Base-by-base conservation (phyloP, 2,797 vertebrate species). In the Esox lucius region DNA sequence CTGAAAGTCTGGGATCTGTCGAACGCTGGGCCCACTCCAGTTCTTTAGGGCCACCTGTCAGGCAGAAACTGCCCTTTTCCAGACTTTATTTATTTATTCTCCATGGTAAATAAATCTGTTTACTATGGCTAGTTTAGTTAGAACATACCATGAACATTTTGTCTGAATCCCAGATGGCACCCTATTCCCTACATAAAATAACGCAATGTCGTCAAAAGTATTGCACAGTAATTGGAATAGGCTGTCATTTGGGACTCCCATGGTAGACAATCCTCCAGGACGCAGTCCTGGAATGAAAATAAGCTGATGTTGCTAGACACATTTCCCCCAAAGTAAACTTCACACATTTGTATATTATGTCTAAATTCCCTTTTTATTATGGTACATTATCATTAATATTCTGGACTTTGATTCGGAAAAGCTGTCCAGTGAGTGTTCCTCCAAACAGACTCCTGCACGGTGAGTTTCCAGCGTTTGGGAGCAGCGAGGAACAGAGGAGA, bases 281-380 rank as follows among this genome's bases (percentile, higher is more conserved):
- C 9, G 75, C 26, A 69, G 49, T 12, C 1, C 1, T 70, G 33
- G 0, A 4, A 15, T 24, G 79, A 86, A 90, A 86, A 88, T 85
- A 84, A 69, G 75, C 8, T 24, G 56, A 59, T 71, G 85, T 88
- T 88, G 89, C 87, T 89, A 76, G 73, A 13, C 68, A 28, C 70
- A 39, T 59, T 61, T 24, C 15, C 28, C 1, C 33, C 46, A n/a
- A 72, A 72, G 33, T 24, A 35, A 39, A 64, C 71, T 8, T 46
- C 26, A 61, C 16, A 22, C 22, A 6, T 77, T 89, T 90, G 83
- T 88, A 88, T 77, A 75, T 91, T 86, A 81, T 82, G 89, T 86
- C 87, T 88, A 81, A 80, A 80, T 83, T 88, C 83, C 70, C 26
- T 16, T 85, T 78, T 85, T 78, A 82, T 85, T 79, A 75, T 78